phyloP scores from a whole-genome alignment of 1,140 invertebrate species.

The Drosophila pandora region DNA sequence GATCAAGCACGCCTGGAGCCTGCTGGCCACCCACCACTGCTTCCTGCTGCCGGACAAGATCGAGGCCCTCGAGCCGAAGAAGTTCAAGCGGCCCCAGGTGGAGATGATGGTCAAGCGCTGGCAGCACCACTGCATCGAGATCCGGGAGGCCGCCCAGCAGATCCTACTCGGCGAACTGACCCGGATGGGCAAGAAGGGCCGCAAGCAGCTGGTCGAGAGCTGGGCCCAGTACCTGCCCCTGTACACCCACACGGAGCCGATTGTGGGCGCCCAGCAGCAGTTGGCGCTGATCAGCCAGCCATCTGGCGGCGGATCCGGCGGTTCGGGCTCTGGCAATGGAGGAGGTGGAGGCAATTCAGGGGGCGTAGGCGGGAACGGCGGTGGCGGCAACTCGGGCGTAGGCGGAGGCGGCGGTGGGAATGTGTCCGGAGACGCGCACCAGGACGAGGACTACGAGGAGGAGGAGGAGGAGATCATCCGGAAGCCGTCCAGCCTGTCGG shows the following conservation, averaged over 20 bases:
- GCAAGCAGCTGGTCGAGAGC: conserved; percentile 95
- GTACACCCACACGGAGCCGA: conserved; percentile 90
- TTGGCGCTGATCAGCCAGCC: conserved; percentile 80
- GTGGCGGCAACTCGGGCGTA: conserved; percentile 9
- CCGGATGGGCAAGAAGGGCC: conserved; percentile 94
- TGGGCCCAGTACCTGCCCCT: conserved; percentile 97
- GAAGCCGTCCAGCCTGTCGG: conserved; percentile 92
- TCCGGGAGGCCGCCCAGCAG: conserved; percentile 97
- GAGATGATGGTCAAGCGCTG: conserved; percentile 98
- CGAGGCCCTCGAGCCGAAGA: conserved; percentile 88
- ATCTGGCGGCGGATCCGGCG: conserved; percentile 47
- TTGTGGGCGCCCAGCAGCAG: conserved; percentile 85
- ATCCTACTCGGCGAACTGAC: conserved; percentile 96
- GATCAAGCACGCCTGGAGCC: conserved; percentile 98
- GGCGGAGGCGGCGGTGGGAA: conserved; percentile 3
- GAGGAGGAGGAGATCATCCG: conserved; percentile 91
- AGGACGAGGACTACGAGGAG: conserved; percentile 91
- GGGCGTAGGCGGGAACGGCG: conserved; percentile 1
- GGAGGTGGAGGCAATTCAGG: neutral
- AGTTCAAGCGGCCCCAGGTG: conserved; percentile 96
- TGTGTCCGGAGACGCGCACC: conserved; percentile 41
- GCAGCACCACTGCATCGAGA: conserved; percentile 99
- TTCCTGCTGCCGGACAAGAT: conserved; percentile 97
- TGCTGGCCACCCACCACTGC: conserved; percentile 97
- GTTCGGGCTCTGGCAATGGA: conserved; percentile 22